phyloP scores from a whole-genome alignment of 2,113 vertebrate species.

The Pteruthius melanotis region DNA sequence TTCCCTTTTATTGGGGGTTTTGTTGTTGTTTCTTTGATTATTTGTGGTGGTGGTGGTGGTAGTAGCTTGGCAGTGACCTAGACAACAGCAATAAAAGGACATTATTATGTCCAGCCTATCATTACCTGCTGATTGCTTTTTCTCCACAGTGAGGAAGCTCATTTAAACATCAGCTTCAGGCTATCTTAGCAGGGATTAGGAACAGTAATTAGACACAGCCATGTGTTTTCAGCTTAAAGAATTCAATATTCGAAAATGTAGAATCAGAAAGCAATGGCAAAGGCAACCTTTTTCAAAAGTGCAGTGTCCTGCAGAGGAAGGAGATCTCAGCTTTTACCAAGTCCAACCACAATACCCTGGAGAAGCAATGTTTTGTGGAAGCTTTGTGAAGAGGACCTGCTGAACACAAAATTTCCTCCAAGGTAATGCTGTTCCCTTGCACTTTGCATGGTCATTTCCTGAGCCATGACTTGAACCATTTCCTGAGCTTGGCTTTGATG shows the following conservation, averaged over 20 bases:
- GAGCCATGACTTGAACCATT: too few species aligned
- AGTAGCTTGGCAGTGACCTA: not conserved
- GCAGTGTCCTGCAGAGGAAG: not conserved
- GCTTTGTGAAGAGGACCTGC: not conserved
- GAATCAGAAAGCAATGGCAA: not conserved
- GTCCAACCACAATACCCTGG: accelerated
- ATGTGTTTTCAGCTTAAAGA: not conserved
- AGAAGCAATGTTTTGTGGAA: not conserved
- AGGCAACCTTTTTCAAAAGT: not conserved
- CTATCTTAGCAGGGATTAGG: not conserved
- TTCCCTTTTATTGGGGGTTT: not conserved
- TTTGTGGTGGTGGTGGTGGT: not conserved
- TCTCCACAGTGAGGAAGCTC: not conserved
- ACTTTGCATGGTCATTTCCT: not conserved
- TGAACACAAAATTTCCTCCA: not conserved
- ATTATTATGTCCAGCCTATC: not conserved
- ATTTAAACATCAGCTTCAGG: not conserved
- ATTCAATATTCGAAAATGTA: not conserved
- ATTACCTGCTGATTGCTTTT: not conserved
- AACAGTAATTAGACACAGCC: not conserved
- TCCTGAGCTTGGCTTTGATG: not conserved
- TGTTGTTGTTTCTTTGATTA: not conserved
- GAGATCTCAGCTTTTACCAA: not conserved
- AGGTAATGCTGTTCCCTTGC: not conserved
- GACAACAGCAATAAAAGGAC: not conserved